Percentiles rank a stretch among this genome's conserved stretches.
These are phyloP conservation scores for Bombus superbus DNA, from an alignment of 1,140 invertebrate genomes.

Conservation along the genomic window DNA sequence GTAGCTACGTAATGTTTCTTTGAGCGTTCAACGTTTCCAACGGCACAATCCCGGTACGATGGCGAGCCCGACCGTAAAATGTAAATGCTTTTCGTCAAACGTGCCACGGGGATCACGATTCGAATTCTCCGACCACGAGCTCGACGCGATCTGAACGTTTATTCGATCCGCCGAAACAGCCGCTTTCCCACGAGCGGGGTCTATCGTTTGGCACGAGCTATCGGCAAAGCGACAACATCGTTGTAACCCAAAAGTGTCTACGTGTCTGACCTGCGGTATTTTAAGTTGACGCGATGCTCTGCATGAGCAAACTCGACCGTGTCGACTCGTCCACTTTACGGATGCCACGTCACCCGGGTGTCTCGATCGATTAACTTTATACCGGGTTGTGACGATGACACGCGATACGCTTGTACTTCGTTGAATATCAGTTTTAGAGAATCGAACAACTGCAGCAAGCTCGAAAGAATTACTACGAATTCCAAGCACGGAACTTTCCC, in stretches of 20 bases:
- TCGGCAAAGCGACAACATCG: neutral
- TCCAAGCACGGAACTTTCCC: too few species aligned
- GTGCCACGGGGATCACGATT: constrained; percentile 40
- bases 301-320: neutral
- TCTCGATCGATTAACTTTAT: too few species aligned
- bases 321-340: too few species aligned
- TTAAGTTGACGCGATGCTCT: neutral
- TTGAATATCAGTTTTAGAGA: too few species aligned
- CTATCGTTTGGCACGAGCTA: constrained; percentile 26
- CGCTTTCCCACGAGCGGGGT: constrained; percentile 45
- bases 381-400: too few species aligned
- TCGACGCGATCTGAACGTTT: constrained; percentile 28
- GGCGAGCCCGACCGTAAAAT: constrained; percentile 23
- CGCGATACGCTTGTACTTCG: too few species aligned
- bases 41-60: neutral
- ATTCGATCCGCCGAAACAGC: constrained; percentile 26
- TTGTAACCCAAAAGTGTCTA: neutral
- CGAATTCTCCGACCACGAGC: constrained; percentile 37
- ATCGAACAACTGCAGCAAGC: too few species aligned
- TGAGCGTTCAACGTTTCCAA: constrained; percentile 14
- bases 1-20: constrained; percentile 17
- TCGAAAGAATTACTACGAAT: too few species aligned
- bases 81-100: constrained; percentile 53
- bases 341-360: too few species aligned
- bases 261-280: neutral